Base-by-base conservation (phyloP, 2,797 vertebrate species). In the Peromyscus attwateri region DNA sequence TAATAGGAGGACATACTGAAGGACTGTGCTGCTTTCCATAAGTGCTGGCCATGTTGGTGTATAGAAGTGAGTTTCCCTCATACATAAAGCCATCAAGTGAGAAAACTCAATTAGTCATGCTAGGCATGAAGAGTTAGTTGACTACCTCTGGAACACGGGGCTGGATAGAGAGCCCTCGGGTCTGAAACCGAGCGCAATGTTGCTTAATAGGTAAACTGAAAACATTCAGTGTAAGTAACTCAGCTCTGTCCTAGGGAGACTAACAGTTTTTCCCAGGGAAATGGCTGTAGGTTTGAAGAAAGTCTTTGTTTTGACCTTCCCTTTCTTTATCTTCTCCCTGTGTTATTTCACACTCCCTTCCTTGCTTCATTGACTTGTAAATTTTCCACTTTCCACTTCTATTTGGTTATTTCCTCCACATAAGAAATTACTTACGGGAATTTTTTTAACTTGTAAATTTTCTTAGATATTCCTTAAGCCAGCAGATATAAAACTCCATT, bases 121-220 rank as follows among this genome's bases (percentile, higher is more conserved):
- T 49, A 87, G 80, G n/a, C 70, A 3, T 5, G 25, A 57, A 52
- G 92, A 87, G 40, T 84, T 80, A 89, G 66, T 73, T 82, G 49
- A 25, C 76, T 94, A 71, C 75, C 60, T 5, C 64, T 83, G 89
- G 87, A 79, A 83, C 21, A 34, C 4, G 23, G 73, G 8, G 23
- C 34, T 81, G 14, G 27, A 27, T 43, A 6, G 52, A 21, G 27
- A 62, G 76, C 90, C 76, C 43, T 43, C 16, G 66, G 91, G 68
- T 93, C 75, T 92, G 46, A 40, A 96, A 84, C 66, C 79, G 80
- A 75, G 95, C 64, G 92, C 75, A 92, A 66, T 89, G 71, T 52
- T 90, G 57, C 62, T 96, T 91, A 95, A 96, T 90, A 84, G 84
- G 71, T 96, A 87, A 96, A 73, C 93, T 79, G 88, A 70, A 97